Evolutionary conservation across 2,888 invertebrate species (phyloP).

Genomic region (Aleiodes testaceus): DNA sequence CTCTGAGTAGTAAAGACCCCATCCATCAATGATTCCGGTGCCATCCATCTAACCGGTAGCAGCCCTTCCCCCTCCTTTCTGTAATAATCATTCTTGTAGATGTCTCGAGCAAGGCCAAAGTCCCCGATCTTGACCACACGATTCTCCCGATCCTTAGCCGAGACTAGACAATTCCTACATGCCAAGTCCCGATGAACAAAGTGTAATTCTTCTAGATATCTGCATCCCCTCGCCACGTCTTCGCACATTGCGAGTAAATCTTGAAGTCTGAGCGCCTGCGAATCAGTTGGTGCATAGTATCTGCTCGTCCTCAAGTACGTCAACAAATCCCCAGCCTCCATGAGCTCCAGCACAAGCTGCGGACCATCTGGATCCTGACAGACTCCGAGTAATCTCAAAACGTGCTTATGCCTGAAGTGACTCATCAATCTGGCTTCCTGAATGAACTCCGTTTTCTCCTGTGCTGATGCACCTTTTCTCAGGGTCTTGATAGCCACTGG

Average conservation of each 20-base stretch:
- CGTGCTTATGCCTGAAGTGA: slow-evolving; percentile 97
- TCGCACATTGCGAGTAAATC: slow-evolving; percentile 95
- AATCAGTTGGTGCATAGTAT: slow-evolving; percentile 77
- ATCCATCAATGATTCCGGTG: slow-evolving; percentile 95
- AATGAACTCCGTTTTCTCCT: slow-evolving; percentile 93
- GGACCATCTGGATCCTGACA: slow-evolving; percentile 95
- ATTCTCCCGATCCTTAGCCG: slow-evolving; percentile 78
- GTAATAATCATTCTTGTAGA: slow-evolving; percentile 98
- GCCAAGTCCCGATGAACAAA: slow-evolving; percentile 98
- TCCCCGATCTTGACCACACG: slow-evolving; percentile 97
- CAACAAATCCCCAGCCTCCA: slow-evolving; percentile 97
- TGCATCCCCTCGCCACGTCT: slow-evolving; percentile 96
- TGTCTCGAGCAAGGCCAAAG: slow-evolving; percentile 96
- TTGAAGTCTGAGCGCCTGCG: slow-evolving; percentile 82
- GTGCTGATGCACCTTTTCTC: slow-evolving; percentile 91
- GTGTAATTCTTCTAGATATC: slow-evolving; percentile 96
- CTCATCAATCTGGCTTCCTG: slow-evolving; percentile 98
- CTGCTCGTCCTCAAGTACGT: slow-evolving; percentile 91
- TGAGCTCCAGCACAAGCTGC: slow-evolving; percentile 95
- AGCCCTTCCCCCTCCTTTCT: slow-evolving; percentile 85
- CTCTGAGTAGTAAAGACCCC: slow-evolving; percentile 97
- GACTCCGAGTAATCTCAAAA: slow-evolving; percentile 92
- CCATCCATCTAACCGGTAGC: slow-evolving; percentile 98
- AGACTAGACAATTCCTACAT: slow-evolving; percentile 95
- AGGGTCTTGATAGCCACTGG: slow-evolving; percentile 97